These are phyloP conservation scores for Acanthosepion lycidas DNA, from an alignment of 2,888 invertebrate species.

Conservation along the genomic window DNA sequence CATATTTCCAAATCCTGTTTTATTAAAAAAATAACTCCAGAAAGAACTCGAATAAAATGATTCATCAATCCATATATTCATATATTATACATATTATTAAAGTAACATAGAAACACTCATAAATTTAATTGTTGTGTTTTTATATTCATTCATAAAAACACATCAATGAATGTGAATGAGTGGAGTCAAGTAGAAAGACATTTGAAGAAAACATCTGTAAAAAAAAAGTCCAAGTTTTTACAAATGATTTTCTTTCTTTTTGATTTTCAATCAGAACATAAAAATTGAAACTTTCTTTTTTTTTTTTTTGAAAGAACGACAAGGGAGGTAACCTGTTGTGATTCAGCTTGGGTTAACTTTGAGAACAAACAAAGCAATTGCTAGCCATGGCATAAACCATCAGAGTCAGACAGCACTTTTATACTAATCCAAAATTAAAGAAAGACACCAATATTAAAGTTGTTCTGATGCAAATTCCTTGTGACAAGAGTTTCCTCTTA, in stretches of 20 bases:
- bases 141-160: neutral
- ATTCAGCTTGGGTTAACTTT: neutral
- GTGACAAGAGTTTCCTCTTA: neutral
- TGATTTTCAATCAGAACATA: neutral
- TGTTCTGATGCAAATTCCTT: neutral
- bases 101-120: neutral
- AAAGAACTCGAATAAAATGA: too few relatives aligned
- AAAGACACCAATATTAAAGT: conserved; percentile 20
- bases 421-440: conserved; percentile 21
- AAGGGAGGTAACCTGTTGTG: neutral
- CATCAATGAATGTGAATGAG: neutral
- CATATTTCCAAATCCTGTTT: too few relatives aligned
- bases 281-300: neutral
- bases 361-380: neutral
- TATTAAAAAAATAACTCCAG: too few relatives aligned
- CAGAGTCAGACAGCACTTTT: conserved; percentile 14
- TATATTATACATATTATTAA: neutral
- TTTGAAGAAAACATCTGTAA: neutral
- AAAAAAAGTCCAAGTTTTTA: neutral
- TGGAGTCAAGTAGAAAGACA: neutral
- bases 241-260: neutral
- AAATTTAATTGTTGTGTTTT: neutral
- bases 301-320: neutral
- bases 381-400: neutral
- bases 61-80: neutral